Conservation (phyloP, 2,888 invertebrate species). For the Uropetala carovei region DNA sequence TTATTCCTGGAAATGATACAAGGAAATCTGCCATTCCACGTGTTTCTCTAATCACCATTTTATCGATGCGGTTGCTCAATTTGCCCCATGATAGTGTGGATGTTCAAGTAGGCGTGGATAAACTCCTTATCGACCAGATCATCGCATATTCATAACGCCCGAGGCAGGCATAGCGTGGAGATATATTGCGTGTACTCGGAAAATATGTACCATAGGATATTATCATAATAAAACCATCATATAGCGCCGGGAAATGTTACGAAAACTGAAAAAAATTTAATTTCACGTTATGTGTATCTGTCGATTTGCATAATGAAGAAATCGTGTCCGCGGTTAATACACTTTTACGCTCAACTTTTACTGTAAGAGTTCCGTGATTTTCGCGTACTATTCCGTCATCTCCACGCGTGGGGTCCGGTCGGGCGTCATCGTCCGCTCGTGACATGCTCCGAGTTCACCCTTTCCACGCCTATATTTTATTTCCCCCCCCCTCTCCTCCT, state of each 20-base stretch:
- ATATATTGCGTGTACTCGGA: background rate
- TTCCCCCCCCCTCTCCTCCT: too few relatives aligned
- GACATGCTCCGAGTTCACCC: background rate
- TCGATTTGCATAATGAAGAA: conserved; percentile 2
- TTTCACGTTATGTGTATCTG: background rate
- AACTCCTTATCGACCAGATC: too few relatives aligned
- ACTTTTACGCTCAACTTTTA: background rate
- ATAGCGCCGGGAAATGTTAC: background rate
- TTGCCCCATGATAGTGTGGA: too few relatives aligned
- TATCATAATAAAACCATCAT: background rate
- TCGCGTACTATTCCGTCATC: background rate
- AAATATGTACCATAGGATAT: background rate
- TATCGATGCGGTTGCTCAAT: too few relatives aligned
- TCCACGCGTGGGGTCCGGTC: background rate
- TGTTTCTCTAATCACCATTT: too few relatives aligned
- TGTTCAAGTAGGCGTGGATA: too few relatives aligned
- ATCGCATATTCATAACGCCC: too few relatives aligned
- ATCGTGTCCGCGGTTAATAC: background rate
- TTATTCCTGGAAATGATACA: too few relatives aligned
- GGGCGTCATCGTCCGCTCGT: background rate
- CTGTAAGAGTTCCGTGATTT: background rate
- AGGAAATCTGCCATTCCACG: too few relatives aligned
- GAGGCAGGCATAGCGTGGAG: background rate
- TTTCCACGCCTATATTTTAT: too few relatives aligned
- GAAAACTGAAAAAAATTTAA: background rate